Base-by-base conservation (phyloP, 2,113 vertebrate species). In the Lepus americanus region DNA sequence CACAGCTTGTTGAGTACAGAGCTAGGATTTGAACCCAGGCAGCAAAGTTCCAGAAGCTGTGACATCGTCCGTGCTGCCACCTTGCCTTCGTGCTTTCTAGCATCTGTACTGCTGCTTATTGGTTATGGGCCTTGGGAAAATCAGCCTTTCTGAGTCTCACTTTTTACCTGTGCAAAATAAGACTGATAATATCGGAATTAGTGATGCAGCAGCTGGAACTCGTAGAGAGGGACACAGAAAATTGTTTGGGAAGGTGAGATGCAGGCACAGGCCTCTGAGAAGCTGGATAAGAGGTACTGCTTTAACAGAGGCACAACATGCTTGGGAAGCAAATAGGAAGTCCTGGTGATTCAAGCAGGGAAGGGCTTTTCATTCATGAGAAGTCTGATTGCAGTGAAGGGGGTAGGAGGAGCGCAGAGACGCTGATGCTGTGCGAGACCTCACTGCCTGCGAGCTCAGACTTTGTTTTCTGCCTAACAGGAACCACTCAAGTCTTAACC, bases 261-360 rank as follows among this genome's bases (percentile, higher is more conserved):
- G 4, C 2, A 79, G n/a, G 31, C 39, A 39, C 17, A 14, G 19
- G 33, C 5, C 70, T 73, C 39, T 51, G 25, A 61, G 77, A 82
- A 63, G 33, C 53, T 5, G 36, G 59, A 33, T 51, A 33, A 81
- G 73, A 95, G 93, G 44, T 44, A 6, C 8, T 53, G n/a, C 79
- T 95, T 93, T 90, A 89, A 93, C 31, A 70, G 74, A 55, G 51
- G 29, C 22, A 61, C 61, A 87, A 63, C 31, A 51, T 70, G 59
- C 6, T 79, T 36, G 25, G 63, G 53, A 92, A 72, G 59, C 39
- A 83, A 67, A 79, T 27, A 53, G 3, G 53, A 70, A 81, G 66
- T 67, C 39, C 82, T 85, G 69, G 78, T 39, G 70, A 89, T 77
- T 77, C 29, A 27, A 64, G 22, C 72, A 81, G 72, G 33, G 44